Evolutionary conservation across 1,140 invertebrate species (phyloP).

Genomic region (Contarinia nasturtii): DNA sequence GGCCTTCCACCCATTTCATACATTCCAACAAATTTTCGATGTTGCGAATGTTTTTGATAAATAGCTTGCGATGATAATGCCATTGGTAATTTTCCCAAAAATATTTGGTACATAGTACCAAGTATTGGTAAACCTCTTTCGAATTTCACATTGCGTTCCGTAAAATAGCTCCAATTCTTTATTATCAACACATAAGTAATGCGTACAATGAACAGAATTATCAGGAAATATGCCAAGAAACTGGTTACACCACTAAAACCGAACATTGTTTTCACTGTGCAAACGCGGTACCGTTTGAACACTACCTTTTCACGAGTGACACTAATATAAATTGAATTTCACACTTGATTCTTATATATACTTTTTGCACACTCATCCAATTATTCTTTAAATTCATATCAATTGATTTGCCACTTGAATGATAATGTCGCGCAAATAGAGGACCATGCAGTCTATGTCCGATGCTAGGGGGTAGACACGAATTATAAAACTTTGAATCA

Average conservation of each 20-base stretch:
- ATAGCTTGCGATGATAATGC: not conserved
- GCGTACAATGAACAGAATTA: not conserved
- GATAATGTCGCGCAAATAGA: not conserved
- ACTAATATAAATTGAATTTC: not conserved
- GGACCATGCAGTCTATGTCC: too few species aligned
- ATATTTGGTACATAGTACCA: not conserved
- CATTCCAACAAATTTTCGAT: slow-evolving; percentile 23
- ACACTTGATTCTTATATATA: not conserved
- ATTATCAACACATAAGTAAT: not conserved
- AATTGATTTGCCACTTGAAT: not conserved
- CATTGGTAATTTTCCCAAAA: not conserved
- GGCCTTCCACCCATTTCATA: slow-evolving; percentile 26
- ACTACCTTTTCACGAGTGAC: not conserved
- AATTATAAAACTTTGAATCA: too few species aligned
- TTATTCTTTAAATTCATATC: not conserved
- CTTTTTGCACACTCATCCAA: not conserved
- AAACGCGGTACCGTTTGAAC: not conserved
- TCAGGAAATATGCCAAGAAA: not conserved
- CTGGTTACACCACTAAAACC: not conserved
- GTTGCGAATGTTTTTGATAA: not conserved
- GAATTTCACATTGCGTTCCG: not conserved
- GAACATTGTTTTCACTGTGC: not conserved
- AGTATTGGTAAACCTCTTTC: not conserved
- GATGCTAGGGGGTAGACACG: too few species aligned
- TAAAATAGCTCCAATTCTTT: not conserved